Evolutionary conservation across 1,140 invertebrate genomes (phyloP), one percentile per base, ranked within the genome.

Genomic region (Colletes latitarsis): DNA sequence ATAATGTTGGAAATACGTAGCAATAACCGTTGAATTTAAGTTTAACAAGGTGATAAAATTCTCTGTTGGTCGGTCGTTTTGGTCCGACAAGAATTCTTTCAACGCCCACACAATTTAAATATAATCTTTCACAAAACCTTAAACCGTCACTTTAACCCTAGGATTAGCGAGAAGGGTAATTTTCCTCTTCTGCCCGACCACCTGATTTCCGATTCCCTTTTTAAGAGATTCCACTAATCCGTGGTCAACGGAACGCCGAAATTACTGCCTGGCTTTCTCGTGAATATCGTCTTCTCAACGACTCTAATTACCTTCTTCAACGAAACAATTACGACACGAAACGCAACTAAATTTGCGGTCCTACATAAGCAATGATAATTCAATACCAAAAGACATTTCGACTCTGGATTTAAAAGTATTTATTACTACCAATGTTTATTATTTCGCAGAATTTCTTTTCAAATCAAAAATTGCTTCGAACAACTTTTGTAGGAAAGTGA

Each of bases 121-220:
- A 53, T 57, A 57, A 70, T 70, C 68, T 30, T 41, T 21, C 41
- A 39, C 30, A 17, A 6, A 57, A 8, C 15, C 10, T 67, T 21
- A 15, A 49, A 67, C 39, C 21, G 19, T 14, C 15, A 6, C 6
- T 17, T 55, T 55, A 55, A 53, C 57, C 43, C n/a, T 3, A 21
- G 15, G 46, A 63, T 52, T 12, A 49, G n/a, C 1, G 10, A 21
- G 19, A 8, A 21, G 53, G 55, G 14, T 69, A 41, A 60, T 69
- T 60, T 52, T 14, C 19, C 49, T 60, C 21, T 30, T 52, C 8
- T 17, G 1, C 8, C 5, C 8, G n/a, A 12, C 15, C 21, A 49
- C 30, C 58, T 70, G 55, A 77, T 77, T 70, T 52, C 49, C 76
- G 14, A 71, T 71, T 77, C 57, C 21, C 76, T 70, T 71, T 70